Evolutionary conservation across 2,888 invertebrate genomes (phyloP).

Genomic region (Brassicogethes aeneus): DNA sequence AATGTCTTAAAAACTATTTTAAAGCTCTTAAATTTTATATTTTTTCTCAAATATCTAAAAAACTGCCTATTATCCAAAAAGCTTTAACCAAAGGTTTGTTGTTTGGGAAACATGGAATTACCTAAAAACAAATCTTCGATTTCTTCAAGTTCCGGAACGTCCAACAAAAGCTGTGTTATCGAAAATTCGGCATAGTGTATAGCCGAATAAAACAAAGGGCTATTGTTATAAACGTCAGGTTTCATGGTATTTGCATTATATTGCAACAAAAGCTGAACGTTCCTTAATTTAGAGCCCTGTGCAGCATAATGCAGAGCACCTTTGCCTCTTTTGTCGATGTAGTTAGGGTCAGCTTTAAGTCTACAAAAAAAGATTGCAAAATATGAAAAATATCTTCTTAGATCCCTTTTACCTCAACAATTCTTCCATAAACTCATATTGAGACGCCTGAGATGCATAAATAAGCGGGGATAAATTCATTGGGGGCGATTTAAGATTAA

Average conservation of each 20-base stretch:
- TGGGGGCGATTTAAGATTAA: too few relatives aligned
- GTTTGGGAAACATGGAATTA: too few relatives aligned
- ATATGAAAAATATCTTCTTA: background rate
- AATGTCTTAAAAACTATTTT: too few relatives aligned
- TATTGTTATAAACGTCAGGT: slow-evolving; percentile 41
- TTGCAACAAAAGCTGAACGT: slow-evolving; percentile 13
- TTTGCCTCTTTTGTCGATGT: slow-evolving; percentile 10
- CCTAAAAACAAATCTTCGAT: slow-evolving; percentile 11
- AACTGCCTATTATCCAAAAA: too few relatives aligned
- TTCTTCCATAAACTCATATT: too few relatives aligned
- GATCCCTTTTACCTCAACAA: too few relatives aligned
- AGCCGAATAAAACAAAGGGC: slow-evolving; percentile 42
- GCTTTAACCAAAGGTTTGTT: too few relatives aligned
- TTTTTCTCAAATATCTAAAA: too few relatives aligned
- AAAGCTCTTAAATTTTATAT: too few relatives aligned
- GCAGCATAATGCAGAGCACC: slow-evolving; percentile 18
- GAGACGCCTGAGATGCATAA: too few relatives aligned
- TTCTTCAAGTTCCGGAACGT: background rate
- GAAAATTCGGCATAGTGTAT: slow-evolving; percentile 36
- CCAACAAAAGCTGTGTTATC: background rate
- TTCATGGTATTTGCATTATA: slow-evolving; percentile 29
- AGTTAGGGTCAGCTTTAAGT: slow-evolving; percentile 3
- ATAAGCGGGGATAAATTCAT: too few relatives aligned
- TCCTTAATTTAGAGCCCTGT: slow-evolving; percentile 10
- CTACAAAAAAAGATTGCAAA: background rate